Conservation (phyloP, 2,888 invertebrate genomes). For the Drosophila anomalipes region DNA sequence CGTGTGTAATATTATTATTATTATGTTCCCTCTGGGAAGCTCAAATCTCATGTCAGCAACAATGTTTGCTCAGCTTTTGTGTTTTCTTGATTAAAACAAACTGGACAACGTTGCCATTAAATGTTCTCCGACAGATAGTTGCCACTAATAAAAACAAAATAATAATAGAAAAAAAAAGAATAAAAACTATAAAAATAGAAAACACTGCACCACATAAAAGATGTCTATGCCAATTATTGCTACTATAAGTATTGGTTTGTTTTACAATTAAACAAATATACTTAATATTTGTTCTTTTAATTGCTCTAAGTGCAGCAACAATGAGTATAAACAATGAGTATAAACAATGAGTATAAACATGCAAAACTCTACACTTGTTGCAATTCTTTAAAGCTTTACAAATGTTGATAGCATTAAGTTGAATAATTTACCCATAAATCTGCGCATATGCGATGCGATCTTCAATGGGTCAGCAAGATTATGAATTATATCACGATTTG, state of each 20-base stretch:
- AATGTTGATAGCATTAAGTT: conserved; percentile 16
- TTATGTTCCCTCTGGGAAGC: conserved; percentile 35
- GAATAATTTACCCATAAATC: conserved; percentile 29
- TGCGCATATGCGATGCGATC: conserved; percentile 34
- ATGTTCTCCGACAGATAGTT: not conserved
- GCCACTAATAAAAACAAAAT: not conserved
- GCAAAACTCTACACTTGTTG: conserved; percentile 10
- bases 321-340: conserved; percentile 1
- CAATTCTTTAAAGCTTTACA: conserved; percentile 1
- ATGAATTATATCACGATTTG: conserved; percentile 57
- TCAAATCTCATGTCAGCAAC: conserved; percentile 36
- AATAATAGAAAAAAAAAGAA: not conserved
- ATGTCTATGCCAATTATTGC: not conserved
- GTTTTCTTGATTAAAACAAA: not conserved
- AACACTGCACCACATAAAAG: not conserved
- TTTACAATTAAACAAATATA: not conserved
- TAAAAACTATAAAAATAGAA: not conserved
- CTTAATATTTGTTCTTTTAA: not conserved
- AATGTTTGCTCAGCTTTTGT: conserved; percentile 21
- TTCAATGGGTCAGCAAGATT: conserved; percentile 61
- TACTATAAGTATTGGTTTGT: not conserved
- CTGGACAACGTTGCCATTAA: not conserved
- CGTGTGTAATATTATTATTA: conserved; percentile 45
- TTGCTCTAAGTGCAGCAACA: not conserved
- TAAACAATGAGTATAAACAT: conserved; percentile 3